phyloP scores from a whole-genome alignment of 1,140 invertebrate genomes.

The Sycophaga agraensis region DNA sequence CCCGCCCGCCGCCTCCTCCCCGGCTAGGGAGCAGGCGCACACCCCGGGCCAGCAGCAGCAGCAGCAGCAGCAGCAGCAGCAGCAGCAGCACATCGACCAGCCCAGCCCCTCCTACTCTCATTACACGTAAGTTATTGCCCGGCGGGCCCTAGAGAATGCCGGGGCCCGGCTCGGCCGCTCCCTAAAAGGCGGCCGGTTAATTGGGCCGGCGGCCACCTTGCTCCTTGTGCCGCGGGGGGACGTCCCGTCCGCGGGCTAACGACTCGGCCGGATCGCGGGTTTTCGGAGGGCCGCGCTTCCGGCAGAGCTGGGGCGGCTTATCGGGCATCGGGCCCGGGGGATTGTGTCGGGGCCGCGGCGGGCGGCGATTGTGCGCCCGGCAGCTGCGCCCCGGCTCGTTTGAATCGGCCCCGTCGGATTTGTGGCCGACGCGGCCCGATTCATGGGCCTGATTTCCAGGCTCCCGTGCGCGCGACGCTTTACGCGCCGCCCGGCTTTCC shows the following conservation, averaged over 20 bases:
- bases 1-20: slow-evolving; percentile 47
- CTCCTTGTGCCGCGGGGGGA: neutral
- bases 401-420: too few species aligned
- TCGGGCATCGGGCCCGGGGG: too few species aligned
- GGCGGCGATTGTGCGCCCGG: too few species aligned
- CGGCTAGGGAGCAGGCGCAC: slow-evolving; percentile 48
- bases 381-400: too few species aligned
- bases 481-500: neutral
- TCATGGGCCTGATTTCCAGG: too few species aligned
- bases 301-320: too few species aligned
- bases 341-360: too few species aligned
- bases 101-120: slow-evolving; percentile 52
- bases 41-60: slow-evolving; percentile 40
- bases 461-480: too few species aligned
- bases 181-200: slow-evolving; percentile 5
- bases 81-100: slow-evolving; percentile 49
- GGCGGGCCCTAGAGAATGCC: neutral
- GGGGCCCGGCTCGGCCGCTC: neutral
- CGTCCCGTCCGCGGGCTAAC: neutral
- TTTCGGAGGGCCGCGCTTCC: too few species aligned
- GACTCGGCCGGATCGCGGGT: too few species aligned
- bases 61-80: slow-evolving; percentile 22
- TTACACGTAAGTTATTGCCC: slow-evolving; percentile 51
- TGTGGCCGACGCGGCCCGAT: too few species aligned
- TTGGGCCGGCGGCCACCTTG: neutral